Conservation (phyloP, 2,113 vertebrate species). For the Pleuronectes platessa region DNA sequence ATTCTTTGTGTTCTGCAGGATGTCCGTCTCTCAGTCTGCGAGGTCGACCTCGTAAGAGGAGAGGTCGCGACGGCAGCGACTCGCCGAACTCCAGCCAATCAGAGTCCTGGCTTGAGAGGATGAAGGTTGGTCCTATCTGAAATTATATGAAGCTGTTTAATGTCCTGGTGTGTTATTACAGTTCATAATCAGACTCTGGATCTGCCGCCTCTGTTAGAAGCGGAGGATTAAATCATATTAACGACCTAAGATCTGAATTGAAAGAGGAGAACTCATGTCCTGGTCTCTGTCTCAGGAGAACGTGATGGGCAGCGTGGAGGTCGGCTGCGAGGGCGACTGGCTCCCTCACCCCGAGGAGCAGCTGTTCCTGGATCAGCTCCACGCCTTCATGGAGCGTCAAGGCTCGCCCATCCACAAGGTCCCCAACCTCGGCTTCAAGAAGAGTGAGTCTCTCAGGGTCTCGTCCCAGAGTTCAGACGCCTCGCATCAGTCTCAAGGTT, state of each 20-base stretch:
- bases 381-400: conserved; percentile 79
- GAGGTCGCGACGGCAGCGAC: conserved; percentile 71
- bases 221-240: neutral
- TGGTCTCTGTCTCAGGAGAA: conserved; percentile 72
- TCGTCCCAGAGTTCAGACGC: too few relatives aligned
- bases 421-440: conserved; percentile 87
- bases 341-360: conserved; percentile 84
- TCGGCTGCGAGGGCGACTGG: conserved; percentile 78
- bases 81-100: conserved; percentile 65
- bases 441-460: conserved; percentile 75
- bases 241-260: too few relatives aligned
- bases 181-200: too few relatives aligned
- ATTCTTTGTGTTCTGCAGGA: conserved; percentile 59
- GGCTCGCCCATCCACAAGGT: conserved; percentile 84
- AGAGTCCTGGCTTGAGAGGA: conserved; percentile 81
- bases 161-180: too few relatives aligned
- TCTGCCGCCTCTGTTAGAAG: too few relatives aligned
- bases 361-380: conserved; percentile 85
- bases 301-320: conserved; percentile 82
- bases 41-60: conserved; percentile 84
- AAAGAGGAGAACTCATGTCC: too few relatives aligned
- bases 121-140: conserved; percentile 73
- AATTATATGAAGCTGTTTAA: neutral
- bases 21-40: conserved; percentile 83
- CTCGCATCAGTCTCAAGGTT: too few relatives aligned